Conservation (phyloP, 2,113 vertebrate genomes). For the Tachycineta bicolor region DNA sequence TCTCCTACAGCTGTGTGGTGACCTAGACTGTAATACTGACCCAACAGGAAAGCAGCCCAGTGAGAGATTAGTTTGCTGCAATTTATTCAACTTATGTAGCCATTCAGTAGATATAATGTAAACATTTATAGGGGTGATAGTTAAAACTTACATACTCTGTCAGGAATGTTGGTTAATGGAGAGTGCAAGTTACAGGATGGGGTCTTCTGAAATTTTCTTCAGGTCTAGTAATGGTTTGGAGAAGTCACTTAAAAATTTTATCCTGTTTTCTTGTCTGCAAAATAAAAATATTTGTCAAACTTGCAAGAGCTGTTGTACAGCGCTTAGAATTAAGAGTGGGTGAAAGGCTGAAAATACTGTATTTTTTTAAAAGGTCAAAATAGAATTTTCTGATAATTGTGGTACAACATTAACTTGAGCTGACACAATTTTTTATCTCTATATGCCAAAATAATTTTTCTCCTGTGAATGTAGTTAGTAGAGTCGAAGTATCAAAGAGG, state of each 20-base stretch:
- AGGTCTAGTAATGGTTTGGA: background rate
- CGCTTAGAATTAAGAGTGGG: background rate
- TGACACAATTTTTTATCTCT: background rate
- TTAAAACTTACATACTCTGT: background rate
- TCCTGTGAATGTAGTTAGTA: background rate
- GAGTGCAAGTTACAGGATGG: background rate
- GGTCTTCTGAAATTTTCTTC: background rate
- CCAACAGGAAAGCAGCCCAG: conserved; percentile 35
- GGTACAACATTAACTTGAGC: background rate
- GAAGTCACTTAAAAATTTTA: background rate
- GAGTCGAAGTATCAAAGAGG: background rate
- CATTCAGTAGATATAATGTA: background rate
- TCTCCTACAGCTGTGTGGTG: conserved; percentile 36
- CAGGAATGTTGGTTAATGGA: background rate
- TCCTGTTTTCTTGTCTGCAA: background rate
- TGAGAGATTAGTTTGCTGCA: background rate
- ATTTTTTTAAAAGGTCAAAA: background rate
- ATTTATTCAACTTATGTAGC: background rate
- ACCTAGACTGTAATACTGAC: conserved; percentile 2
- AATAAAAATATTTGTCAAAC: background rate
- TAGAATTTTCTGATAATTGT: background rate
- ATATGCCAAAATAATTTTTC: background rate
- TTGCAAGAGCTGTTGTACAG: background rate
- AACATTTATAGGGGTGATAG: background rate
- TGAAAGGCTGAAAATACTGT: background rate